These are phyloP conservation scores for Halcyon senegalensis DNA, from an alignment of 2,113 vertebrate species.

Conservation along the genomic window DNA sequence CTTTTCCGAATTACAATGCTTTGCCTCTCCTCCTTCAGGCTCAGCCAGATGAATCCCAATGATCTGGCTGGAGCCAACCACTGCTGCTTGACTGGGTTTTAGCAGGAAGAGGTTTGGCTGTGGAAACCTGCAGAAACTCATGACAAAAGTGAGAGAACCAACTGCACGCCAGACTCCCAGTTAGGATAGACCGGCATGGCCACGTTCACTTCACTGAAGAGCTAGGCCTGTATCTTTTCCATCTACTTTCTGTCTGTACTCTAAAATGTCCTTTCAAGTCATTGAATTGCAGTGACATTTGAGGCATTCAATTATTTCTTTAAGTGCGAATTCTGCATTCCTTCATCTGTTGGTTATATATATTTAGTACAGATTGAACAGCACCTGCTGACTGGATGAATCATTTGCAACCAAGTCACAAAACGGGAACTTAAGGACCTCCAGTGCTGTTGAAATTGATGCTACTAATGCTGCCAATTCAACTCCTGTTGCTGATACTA, in stretches of 20 bases:
- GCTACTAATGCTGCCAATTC: conserved; percentile 42
- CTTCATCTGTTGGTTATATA: background rate
- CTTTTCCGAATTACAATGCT: background rate
- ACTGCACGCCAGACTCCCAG: background rate
- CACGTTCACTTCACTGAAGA: accelerated
- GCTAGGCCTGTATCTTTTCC: background rate
- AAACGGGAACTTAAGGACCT: conserved; percentile 42
- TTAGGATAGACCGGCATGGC: background rate
- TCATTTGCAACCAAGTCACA: conserved; percentile 36
- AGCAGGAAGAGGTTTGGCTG: background rate
- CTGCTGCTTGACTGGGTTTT: background rate
- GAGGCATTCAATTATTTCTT: background rate
- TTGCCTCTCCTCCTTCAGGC: background rate
- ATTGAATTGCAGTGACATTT: background rate
- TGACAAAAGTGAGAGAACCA: background rate
- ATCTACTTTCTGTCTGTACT: background rate
- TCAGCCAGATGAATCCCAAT: background rate
- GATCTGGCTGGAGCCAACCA: background rate
- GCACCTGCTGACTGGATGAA: conserved; percentile 47
- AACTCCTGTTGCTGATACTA: conserved; percentile 43
- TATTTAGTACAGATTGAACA: background rate
- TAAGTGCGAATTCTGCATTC: conserved; percentile 8
- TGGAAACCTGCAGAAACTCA: background rate
- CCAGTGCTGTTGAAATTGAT: conserved; percentile 41
- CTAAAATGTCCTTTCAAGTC: background rate